phyloP scores from a whole-genome alignment of 2,113 vertebrate genomes.

The Tachuris rubrigastra region DNA sequence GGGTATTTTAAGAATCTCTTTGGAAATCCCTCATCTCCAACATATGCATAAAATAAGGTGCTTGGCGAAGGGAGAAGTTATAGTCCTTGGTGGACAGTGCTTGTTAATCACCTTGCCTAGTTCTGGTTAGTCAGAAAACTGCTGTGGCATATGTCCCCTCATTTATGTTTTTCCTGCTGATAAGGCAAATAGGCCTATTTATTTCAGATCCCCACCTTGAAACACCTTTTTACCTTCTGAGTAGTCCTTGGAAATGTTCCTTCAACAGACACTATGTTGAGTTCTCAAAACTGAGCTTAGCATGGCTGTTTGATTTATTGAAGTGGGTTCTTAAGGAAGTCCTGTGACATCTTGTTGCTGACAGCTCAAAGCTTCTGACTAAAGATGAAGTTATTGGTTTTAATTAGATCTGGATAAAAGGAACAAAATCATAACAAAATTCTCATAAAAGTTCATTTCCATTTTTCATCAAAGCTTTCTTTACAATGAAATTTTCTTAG shows the following conservation, averaged over 20 bases:
- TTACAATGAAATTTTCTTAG: not conserved
- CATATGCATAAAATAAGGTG: not conserved
- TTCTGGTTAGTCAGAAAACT: not conserved
- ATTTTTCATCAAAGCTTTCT: not conserved
- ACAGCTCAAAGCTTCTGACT: slow-evolving; percentile 3
- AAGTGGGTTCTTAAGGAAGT: not conserved
- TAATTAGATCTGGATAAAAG: not conserved
- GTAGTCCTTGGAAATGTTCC: not conserved
- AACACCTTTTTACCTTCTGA: not conserved
- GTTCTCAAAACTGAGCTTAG: not conserved
- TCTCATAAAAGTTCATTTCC: not conserved
- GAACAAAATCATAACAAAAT: not conserved
- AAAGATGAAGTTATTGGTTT: not conserved
- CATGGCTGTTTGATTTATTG: not conserved
- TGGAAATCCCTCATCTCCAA: not conserved
- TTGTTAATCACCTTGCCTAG: not conserved
- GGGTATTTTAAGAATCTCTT: not conserved
- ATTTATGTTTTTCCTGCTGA: not conserved
- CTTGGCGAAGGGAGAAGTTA: not conserved
- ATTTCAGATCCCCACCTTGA: not conserved
- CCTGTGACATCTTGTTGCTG: not conserved
- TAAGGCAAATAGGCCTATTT: not conserved
- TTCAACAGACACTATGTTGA: not conserved
- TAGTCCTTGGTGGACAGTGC: not conserved
- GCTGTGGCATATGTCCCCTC: not conserved